phyloP scores from a whole-genome alignment of 2,113 vertebrate species.

The Anser brachyrhynchus region DNA sequence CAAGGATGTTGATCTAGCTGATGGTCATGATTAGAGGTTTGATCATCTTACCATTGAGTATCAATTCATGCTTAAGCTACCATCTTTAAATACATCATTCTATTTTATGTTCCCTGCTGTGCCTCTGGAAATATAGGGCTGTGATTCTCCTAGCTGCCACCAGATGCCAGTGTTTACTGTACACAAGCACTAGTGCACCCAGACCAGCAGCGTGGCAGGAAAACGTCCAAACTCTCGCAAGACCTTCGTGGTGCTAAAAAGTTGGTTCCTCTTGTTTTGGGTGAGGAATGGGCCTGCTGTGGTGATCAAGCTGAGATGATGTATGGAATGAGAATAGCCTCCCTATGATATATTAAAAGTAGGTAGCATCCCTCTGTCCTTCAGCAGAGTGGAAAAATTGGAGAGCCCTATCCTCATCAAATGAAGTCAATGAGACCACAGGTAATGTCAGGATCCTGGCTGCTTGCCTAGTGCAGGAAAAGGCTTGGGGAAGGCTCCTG shows the following conservation, averaged over 20 bases:
- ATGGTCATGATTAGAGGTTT: not conserved
- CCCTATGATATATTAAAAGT: no score
- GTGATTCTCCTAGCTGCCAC: slow-evolving; percentile 42
- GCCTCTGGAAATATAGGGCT: not conserved
- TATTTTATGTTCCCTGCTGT: accelerated
- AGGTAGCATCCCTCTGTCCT: not conserved
- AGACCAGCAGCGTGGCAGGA: not conserved
- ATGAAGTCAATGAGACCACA: not conserved
- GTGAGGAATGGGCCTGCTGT: not conserved
- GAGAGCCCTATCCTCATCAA: accelerated
- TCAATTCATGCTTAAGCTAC: not conserved
- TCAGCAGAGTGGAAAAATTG: not conserved
- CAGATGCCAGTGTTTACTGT: slow-evolving; percentile 71
- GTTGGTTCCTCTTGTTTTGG: not conserved
- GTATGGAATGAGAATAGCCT: accelerated
- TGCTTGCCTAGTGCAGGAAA: not conserved
- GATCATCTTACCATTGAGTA: not conserved
- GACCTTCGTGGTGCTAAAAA: no score
- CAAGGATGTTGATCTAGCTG: not conserved
- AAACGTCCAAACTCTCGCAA: accelerated
- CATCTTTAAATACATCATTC: no score
- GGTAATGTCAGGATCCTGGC: not conserved
- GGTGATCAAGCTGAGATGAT: not conserved
- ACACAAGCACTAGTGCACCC: not conserved
- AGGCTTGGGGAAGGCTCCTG: not conserved